Evolutionary conservation across 2,797 vertebrate species (phyloP).

Genomic region (Diglossa cyanea): DNA sequence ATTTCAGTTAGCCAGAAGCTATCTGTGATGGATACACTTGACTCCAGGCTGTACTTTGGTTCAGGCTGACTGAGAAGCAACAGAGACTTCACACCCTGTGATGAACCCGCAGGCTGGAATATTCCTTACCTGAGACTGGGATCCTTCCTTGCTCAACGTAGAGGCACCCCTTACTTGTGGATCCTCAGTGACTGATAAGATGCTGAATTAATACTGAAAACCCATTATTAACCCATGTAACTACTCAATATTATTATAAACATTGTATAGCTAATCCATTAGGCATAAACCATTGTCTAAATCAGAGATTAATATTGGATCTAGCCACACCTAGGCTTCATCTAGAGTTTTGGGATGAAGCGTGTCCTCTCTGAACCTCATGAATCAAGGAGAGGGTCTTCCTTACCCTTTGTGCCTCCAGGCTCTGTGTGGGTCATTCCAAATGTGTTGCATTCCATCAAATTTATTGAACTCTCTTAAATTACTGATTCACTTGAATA

Average conservation of each 20-base stretch:
- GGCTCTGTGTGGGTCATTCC: background rate
- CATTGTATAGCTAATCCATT: background rate
- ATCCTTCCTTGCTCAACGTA: background rate
- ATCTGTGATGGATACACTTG: background rate
- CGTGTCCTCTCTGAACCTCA: accelerated
- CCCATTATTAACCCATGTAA: background rate
- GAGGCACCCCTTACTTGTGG: background rate
- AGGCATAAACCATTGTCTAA: background rate
- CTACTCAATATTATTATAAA: background rate
- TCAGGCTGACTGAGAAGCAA: background rate
- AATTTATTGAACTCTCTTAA: background rate
- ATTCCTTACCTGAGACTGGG: background rate
- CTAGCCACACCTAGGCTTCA: background rate
- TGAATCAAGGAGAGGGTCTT: background rate
- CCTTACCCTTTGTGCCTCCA: background rate
- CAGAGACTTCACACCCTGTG: background rate
- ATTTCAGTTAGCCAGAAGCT: background rate
- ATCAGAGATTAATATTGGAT: background rate
- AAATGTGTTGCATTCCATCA: background rate
- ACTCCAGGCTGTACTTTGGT: background rate
- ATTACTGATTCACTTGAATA: background rate
- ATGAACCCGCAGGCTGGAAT: background rate
- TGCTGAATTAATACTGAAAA: background rate
- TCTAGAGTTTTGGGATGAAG: background rate
- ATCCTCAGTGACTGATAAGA: background rate